Conservation (phyloP, 1,140 invertebrate species). For the Drosophila auraria region DNA sequence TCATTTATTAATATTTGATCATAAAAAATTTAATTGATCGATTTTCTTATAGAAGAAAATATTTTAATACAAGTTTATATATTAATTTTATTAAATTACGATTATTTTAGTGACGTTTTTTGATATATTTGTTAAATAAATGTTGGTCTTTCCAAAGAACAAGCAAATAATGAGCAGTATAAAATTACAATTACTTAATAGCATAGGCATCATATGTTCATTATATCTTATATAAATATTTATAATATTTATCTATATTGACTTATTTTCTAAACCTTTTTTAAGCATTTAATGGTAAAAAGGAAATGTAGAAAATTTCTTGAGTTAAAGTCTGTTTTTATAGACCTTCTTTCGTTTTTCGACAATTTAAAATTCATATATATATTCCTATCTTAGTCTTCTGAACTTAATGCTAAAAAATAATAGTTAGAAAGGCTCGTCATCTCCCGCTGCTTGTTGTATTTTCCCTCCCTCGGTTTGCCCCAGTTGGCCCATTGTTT, state of each 20-base stretch:
- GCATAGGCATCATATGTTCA: no score
- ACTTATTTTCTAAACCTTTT: no score
- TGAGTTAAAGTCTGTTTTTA: no score
- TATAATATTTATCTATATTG: neutral
- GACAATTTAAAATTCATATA: no score
- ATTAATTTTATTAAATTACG: no score
- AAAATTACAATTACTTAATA: no score
- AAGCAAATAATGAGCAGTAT: neutral
- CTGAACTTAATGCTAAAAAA: neutral
- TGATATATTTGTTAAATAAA: neutral
- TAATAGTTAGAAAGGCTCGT: neutral
- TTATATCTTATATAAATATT: no score
- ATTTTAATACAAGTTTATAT: neutral
- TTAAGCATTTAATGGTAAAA: no score
- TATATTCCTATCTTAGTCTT: neutral
- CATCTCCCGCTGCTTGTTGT: neutral
- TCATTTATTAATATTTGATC: no score
- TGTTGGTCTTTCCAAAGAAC: neutral
- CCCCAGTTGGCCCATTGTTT: constrained; percentile 56
- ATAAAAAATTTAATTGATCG: no score
- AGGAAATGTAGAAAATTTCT: no score
- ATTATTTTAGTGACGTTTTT: neutral
- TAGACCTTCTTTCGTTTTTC: no score
- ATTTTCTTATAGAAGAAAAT: neutral
- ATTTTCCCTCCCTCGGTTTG: constrained; percentile 3